Conservation (phyloP, 2,113 vertebrate genomes). For the Chitala chitala region DNA sequence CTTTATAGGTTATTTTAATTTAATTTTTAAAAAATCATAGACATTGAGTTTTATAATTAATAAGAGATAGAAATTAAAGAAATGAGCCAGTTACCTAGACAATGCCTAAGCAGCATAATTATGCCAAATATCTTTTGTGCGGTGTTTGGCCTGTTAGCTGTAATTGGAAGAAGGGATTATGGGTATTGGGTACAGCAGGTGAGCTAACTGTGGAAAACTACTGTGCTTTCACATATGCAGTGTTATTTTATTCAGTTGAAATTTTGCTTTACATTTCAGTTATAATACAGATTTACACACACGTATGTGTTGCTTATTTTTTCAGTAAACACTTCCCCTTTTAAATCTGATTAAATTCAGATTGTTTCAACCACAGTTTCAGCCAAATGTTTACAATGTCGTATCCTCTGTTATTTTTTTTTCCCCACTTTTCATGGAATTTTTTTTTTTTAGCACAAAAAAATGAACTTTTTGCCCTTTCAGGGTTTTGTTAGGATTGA, state of each 20-base stretch:
- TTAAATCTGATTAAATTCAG: not conserved
- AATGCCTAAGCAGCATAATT: constrained; percentile 23
- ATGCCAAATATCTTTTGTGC: constrained; percentile 25
- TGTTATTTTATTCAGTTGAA: constrained; percentile 1
- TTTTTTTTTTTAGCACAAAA: constrained; percentile 2
- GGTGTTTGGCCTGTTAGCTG: constrained; percentile 15
- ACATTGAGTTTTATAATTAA: constrained; percentile 23
- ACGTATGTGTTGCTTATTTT: not conserved
- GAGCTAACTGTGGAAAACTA: not conserved
- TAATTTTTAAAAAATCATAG: constrained; percentile 16
- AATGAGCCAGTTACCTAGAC: constrained; percentile 18
- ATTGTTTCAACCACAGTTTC: not conserved
- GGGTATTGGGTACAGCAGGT: constrained; percentile 11
- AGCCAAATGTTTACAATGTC: not conserved
- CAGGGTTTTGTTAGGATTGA: not conserved
- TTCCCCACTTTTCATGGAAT: not conserved
- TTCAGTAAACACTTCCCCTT: not conserved
- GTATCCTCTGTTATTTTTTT: not conserved
- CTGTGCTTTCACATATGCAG: not conserved
- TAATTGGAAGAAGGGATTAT: constrained; percentile 19
- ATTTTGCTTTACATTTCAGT: constrained; percentile 10
- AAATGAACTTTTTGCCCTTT: constrained; percentile 6
- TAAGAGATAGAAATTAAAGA: constrained; percentile 13
- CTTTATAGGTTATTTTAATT: constrained; percentile 15
- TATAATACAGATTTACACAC: constrained; percentile 1